Evolutionary conservation across 2,888 invertebrate genomes (phyloP), one percentile per base, ranked within the genome.

Genomic region (Pammene aurita): DNA sequence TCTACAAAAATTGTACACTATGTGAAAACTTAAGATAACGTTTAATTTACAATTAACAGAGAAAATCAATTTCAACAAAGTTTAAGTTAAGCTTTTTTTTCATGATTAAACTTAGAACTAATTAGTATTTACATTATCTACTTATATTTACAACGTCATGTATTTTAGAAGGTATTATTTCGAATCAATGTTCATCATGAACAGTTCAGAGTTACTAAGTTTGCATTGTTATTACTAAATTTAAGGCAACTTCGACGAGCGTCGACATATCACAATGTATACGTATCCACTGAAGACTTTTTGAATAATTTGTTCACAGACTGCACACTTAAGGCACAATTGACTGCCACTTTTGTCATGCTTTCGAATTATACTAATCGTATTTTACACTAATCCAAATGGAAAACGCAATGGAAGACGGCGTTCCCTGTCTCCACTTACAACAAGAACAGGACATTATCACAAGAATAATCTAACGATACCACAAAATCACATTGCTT

Each of bases 1-100:
- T 93, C 90, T 92, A 93, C 92, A 92, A 90, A 90, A 89, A 90
- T 91, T 93, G 89, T 93, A 93, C 93, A 93, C 89, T 91, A 93
- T 84, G 86, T 89, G 88, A 90, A 90, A 91, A 86, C 90, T 90
- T 92, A 77, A 84, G 83, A 82, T 86, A 89, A 77, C 80, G 85
- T 88, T 88, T 85, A 89, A 89, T 90, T 90, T 91, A 91, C 89
- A 91, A 87, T 87, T 90, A 88, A 92, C 90, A 89, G 87, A 87
- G 84, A 89, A 87, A 87, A 85, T 85, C 85, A 91, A 85, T 86
- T 86, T 91, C 89, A 92, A 92, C 92, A 92, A 89, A 38, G 76
- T 85, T 92, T 91, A 90, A 91, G 87, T 90, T 92, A 90, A 85
- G 85, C 81, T 88, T 88, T 85, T 74, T 76, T 83, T 80, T 76